A percentile compares a stretch with the other conserved stretches of the same genome.
phyloP scores from a whole-genome alignment of 2,888 invertebrate species.

The Cryptus armator region DNA sequence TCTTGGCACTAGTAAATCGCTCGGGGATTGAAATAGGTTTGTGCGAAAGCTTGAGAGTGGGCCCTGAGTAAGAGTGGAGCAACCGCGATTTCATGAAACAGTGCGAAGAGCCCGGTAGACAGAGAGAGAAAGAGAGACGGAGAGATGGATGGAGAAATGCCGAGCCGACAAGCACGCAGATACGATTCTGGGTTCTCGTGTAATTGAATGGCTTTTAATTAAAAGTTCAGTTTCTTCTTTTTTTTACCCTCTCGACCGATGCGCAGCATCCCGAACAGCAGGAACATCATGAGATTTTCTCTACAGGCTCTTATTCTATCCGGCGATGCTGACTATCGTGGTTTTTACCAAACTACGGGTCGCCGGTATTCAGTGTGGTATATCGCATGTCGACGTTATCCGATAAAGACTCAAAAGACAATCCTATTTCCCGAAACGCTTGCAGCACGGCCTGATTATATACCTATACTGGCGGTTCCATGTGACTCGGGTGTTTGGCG shows the following conservation, averaged over 20 bases:
- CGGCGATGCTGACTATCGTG: constrained; percentile 43
- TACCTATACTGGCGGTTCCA: neutral
- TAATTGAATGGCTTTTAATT: constrained; percentile 81
- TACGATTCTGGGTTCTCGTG: constrained; percentile 67
- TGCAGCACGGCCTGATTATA: constrained; percentile 2
- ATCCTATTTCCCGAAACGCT: constrained; percentile 65
- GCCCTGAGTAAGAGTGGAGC: constrained; percentile 53
- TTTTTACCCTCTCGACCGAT: constrained; percentile 31
- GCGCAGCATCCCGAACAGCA: constrained; percentile 13
- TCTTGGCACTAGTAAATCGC: constrained; percentile 54
- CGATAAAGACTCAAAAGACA: constrained; percentile 72
- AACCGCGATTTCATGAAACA: constrained; percentile 61
- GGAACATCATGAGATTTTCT: constrained; percentile 30
- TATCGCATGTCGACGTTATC: constrained; percentile 70
- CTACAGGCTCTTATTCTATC: constrained; percentile 25
- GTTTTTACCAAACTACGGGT: constrained; percentile 37
- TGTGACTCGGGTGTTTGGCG: no score
- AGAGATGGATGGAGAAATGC: constrained; percentile 60
- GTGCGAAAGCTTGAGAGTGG: constrained; percentile 55
- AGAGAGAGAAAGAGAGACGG: constrained; percentile 24
- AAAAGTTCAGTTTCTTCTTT: constrained; percentile 76
- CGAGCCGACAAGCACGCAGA: constrained; percentile 64
- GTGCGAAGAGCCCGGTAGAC: constrained; percentile 45
- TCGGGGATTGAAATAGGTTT: constrained; percentile 74
- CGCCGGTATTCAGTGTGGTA: constrained; percentile 47